phyloP scores from a whole-genome alignment of 2,888 invertebrate species.

The Tanytarsus gracilentus region DNA sequence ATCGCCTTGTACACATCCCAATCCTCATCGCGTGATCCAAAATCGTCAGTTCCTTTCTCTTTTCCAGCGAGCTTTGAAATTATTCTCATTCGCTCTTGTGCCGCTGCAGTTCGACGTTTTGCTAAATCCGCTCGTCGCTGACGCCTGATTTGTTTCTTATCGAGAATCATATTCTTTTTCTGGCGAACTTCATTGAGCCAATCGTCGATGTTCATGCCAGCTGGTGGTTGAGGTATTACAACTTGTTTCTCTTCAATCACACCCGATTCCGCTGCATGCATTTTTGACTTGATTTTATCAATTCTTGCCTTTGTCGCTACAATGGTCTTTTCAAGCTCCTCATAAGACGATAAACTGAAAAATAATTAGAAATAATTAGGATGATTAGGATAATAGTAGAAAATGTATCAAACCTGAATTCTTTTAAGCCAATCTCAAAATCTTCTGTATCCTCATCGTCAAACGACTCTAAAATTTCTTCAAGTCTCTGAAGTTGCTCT shows the following conservation, averaged over 20 bases:
- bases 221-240: conserved; percentile 38
- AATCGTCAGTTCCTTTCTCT: conserved; percentile 75
- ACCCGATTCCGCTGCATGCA: conserved; percentile 54
- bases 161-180: conserved; percentile 34
- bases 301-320: conserved; percentile 34
- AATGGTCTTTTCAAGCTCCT: conserved; percentile 56
- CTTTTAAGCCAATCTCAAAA: conserved; percentile 62
- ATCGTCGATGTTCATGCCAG: conserved; percentile 35
- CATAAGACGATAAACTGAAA: conserved; percentile 63
- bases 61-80: conserved; percentile 80
- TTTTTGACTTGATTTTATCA: conserved; percentile 68
- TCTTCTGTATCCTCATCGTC: conserved; percentile 66
- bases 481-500: conserved; percentile 67
- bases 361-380: too few relatives aligned
- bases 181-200: conserved; percentile 38
- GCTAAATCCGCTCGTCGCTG: conserved; percentile 82
- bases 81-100: conserved; percentile 89
- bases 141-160: conserved; percentile 61
- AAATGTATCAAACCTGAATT: conserved; percentile 50
- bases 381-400: too few relatives aligned
- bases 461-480: conserved; percentile 65
- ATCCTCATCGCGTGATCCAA: conserved; percentile 87
- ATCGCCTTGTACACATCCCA: conserved; percentile 96
- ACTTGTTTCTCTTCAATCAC: conserved; percentile 34
- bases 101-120: conserved; percentile 79